Conservation (phyloP, 1,140 invertebrate species). For the Drosophila tani region DNA sequence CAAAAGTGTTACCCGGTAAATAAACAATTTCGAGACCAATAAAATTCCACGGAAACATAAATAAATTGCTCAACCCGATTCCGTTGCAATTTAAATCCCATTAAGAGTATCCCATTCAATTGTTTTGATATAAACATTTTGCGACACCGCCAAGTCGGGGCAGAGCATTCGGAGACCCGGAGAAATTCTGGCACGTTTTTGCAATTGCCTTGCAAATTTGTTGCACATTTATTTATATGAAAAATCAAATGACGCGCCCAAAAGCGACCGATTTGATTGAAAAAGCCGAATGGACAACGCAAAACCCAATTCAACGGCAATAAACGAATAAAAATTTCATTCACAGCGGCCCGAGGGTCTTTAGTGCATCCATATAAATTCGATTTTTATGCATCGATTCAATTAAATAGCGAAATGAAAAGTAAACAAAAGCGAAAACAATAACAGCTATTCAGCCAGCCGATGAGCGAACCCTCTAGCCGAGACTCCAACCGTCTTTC, state of each 20-base stretch:
- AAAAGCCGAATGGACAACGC: conserved; percentile 23
- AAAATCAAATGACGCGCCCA: conserved; percentile 32
- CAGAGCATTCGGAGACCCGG: conserved; percentile 25
- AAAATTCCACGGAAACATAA: conserved; percentile 1
- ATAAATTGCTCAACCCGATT: conserved; percentile 6
- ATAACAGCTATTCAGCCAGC: conserved; percentile 8
- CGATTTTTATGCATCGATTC: conserved; percentile 37
- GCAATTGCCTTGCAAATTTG: conserved; percentile 38
- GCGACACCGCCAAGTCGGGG: background rate
- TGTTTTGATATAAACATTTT: conserved; percentile 30
- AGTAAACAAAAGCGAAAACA: conserved; percentile 23
- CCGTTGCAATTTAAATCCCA: conserved; percentile 21
- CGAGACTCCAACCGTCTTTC: conserved; percentile 1
- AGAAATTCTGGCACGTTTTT: conserved; percentile 35
- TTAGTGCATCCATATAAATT: conserved; percentile 43
- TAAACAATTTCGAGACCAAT: background rate
- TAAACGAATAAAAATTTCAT: conserved; percentile 49
- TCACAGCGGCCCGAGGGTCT: conserved; percentile 15
- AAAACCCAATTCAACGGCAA: conserved; percentile 24
- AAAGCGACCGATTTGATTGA: conserved; percentile 32
- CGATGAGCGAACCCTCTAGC: conserved; percentile 20
- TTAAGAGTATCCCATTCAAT: conserved; percentile 10
- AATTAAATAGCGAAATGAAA: conserved; percentile 37
- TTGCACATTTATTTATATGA: conserved; percentile 39
- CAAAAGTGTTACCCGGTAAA: background rate